phyloP scores from a whole-genome alignment of 1,140 invertebrate species.

The Carposina sasakii region DNA sequence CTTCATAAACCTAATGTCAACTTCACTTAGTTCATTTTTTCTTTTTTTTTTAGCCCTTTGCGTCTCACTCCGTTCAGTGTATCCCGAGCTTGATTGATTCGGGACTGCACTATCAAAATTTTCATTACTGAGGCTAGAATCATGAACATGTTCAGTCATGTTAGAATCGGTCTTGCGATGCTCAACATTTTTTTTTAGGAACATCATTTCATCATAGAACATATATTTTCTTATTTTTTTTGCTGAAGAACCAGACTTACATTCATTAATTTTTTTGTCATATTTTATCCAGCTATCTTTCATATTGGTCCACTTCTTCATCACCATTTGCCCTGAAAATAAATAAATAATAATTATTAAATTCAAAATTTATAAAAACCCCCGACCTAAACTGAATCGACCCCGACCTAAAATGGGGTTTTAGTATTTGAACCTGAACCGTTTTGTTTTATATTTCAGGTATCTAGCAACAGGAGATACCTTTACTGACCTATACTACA shows the following conservation, averaged over 20 bases:
- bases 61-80: constrained; percentile 5
- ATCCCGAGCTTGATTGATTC: constrained; percentile 6
- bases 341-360: constrained; percentile 6
- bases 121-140: constrained; percentile 6
- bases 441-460: constrained; percentile 6
- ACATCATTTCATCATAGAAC: constrained; percentile 10
- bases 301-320: constrained; percentile 12
- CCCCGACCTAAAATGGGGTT: constrained; percentile 5
- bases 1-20: constrained; percentile 3
- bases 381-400: constrained; percentile 6
- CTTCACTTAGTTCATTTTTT: constrained; percentile 8
- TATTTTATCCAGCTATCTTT: constrained; percentile 21
- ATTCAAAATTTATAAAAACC: constrained; percentile 8
- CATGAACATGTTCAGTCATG: constrained; percentile 5
- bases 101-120: constrained; percentile 6
- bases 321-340: constrained; percentile 8
- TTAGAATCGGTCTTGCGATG: constrained; percentile 1
- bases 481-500: constrained; percentile 7
- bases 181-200: constrained; percentile 7
- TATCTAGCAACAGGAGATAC: constrained; percentile 5
- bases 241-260: constrained; percentile 9
- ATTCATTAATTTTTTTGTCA: constrained; percentile 14
- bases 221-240: constrained; percentile 10
- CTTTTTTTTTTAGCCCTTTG: constrained; percentile 6
- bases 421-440: constrained; percentile 6